Conservation (phyloP, 2,888 invertebrate genomes). For the Hermaeophaga mercurialis region DNA sequence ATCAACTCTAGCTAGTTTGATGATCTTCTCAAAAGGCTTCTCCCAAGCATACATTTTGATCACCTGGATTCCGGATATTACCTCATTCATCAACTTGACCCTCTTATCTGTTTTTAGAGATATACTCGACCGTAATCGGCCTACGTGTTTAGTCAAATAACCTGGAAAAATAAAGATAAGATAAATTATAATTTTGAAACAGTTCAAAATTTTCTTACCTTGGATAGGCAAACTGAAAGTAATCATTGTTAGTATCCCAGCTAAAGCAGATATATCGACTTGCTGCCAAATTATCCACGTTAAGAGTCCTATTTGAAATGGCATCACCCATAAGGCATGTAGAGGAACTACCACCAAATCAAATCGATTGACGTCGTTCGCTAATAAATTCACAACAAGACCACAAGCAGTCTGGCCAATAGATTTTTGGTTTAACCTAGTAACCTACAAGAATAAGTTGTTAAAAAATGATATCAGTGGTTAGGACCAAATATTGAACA, state of each 20-base stretch:
- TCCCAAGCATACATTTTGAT: conserved; percentile 57
- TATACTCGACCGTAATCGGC: conserved; percentile 72
- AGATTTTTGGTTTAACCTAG: conserved; percentile 16
- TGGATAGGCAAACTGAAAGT: conserved; percentile 79
- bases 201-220: conserved; percentile 59
- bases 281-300: conserved; percentile 77
- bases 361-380: conserved; percentile 33
- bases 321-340: conserved; percentile 79
- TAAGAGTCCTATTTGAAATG: conserved; percentile 67
- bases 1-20: conserved; percentile 68
- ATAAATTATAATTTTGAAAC: too few relatives aligned
- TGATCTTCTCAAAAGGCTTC: conserved; percentile 82
- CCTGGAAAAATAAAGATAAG: conserved; percentile 40
- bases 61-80: conserved; percentile 83
- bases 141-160: conserved; percentile 70
- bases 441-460: conserved; percentile 52
- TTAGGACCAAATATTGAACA: too few relatives aligned
- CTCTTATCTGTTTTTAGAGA: conserved; percentile 81
- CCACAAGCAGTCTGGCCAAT: conserved; percentile 75
- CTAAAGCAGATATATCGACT: conserved; percentile 72
- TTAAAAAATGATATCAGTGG: background rate
- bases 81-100: conserved; percentile 86
- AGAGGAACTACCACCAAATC: conserved; percentile 78
- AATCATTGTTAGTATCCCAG: conserved; percentile 71
- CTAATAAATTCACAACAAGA: conserved; percentile 46